Evolutionary conservation across 2,113 vertebrate genomes (phyloP).

Genomic region (Monopterus albus): DNA sequence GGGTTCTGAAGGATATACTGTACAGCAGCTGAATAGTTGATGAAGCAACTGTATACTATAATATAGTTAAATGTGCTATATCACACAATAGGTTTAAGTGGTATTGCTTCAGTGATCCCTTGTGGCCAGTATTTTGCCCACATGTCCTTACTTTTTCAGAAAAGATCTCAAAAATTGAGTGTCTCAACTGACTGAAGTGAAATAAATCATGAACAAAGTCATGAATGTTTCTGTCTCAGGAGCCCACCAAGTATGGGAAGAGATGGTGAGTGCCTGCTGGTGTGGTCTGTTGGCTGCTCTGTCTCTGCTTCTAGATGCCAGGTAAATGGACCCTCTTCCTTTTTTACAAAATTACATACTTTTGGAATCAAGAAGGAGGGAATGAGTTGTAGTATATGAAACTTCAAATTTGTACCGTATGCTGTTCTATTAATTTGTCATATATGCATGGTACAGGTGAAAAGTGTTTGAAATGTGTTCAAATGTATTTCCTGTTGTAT

Average conservation of each 20-base stretch:
- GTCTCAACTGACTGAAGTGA: background rate
- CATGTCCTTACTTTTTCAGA: background rate
- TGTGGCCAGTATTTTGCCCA: conserved; percentile 4
- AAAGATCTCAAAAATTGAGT: background rate
- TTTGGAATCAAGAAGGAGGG: too few species aligned
- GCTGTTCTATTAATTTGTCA: too few species aligned
- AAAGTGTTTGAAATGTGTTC: too few species aligned
- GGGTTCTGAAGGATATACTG: background rate
- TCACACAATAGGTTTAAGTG: too few species aligned
- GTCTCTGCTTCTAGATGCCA: conserved; percentile 95
- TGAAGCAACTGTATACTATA: too few species aligned
- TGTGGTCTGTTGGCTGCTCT: conserved; percentile 96
- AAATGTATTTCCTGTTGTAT: too few species aligned
- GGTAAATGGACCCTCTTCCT: conserved; percentile 77
- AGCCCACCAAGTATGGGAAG: conserved; percentile 94
- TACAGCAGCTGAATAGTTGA: too few species aligned
- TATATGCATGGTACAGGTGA: too few species aligned
- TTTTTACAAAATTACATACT: too few species aligned
- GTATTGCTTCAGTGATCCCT: conserved; percentile 19
- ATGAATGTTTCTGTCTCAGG: conserved; percentile 76
- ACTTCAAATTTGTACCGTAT: too few species aligned
- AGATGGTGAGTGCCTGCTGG: conserved; percentile 98
- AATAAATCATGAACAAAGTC: background rate
- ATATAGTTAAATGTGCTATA: too few species aligned
- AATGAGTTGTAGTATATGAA: too few species aligned